phyloP scores from a whole-genome alignment of 2,888 invertebrate species.

The Osmoderma eremita region DNA sequence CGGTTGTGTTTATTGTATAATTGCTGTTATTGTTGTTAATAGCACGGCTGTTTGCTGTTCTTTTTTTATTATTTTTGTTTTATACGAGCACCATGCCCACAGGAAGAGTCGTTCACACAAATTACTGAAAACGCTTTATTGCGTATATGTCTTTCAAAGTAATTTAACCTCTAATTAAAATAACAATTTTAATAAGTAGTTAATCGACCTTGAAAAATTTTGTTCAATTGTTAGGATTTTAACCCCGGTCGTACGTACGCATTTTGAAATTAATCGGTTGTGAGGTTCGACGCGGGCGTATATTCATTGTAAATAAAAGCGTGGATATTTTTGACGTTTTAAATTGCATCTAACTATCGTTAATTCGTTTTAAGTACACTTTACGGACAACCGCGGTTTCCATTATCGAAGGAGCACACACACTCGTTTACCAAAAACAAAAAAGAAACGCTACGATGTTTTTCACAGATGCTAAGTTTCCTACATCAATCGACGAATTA shows the following conservation, averaged over 20 bases:
- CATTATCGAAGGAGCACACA: conserved; percentile 18
- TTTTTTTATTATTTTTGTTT: conserved; percentile 11
- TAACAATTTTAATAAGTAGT: conserved; percentile 41
- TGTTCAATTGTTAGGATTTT: conserved; percentile 41
- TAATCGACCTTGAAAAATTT: conserved; percentile 42
- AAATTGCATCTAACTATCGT: conserved; percentile 32
- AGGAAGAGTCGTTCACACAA: conserved; percentile 36
- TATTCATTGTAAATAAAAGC: conserved; percentile 32
- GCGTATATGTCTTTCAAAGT: conserved; percentile 36
- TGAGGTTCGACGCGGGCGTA: conserved; percentile 23
- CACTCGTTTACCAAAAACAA: conserved; percentile 1
- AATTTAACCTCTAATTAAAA: conserved; percentile 40
- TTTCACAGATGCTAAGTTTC: conserved; percentile 12
- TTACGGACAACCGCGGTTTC: conserved; percentile 19
- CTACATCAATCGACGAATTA: conserved; percentile 17
- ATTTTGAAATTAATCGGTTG: conserved; percentile 32
- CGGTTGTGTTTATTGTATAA: conserved; percentile 19
- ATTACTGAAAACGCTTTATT: conserved; percentile 35
- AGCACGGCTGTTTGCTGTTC: conserved; percentile 5
- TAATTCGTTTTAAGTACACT: conserved; percentile 36
- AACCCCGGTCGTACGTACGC: conserved; percentile 37
- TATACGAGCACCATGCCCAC: conserved; percentile 3
- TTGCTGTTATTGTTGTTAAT: conserved; percentile 17
- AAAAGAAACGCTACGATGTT: too few relatives aligned
- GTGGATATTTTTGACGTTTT: conserved; percentile 37